Base-by-base conservation (phyloP, 2,888 invertebrate species). In the Diadromus collaris region DNA sequence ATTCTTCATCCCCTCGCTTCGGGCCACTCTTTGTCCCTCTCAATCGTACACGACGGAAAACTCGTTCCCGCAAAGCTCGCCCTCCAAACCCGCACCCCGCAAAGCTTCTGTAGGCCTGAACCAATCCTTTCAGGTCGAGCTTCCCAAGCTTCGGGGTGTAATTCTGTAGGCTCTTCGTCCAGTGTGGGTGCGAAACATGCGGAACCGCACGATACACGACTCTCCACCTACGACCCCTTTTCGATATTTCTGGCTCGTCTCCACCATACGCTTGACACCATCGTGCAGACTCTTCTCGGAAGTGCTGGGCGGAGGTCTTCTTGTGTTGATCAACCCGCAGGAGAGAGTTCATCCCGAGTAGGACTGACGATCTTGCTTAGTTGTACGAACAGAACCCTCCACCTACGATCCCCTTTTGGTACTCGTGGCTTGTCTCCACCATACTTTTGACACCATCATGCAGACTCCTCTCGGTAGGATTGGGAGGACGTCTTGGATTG, bases 91-190 rank as follows among this genome's bases (percentile, higher is more conserved):
- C 63, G 41, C 29, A n/a, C 19, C 9, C 58, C 44, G 51, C 60
- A 54, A 65, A 67, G 64, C 75, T 48, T 71, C 56, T n/a, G n/a
- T n/a, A n/a, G 32, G 21, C 63, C 58, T 69, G 48, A 46, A 51
- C 44, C 76, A 69, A 73, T 79, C 72, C 76, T 76, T 69, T 69
- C 69, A 68, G 68, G 51, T 2, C 51, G 67, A n/a, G 58, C 41
- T 68, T 68, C 46, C 51, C 56, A 44, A 44, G 70, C 46, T 67
- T 56, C 21, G n/a, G n/a, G n/a, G n/a, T n/a, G n/a, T n/a, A n/a
- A n/a, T 32, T 48, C 19, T 58, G 9, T 27, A 32, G 51, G 29
- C 56, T 64, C 67, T 54, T 29, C 54, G 29, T 76, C 21, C 32
- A 51, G 6, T 24, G n/a, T 34, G 48, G 21, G 41, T 60, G 71